Evolutionary conservation across 1,140 invertebrate genomes (phyloP), one percentile per base, ranked within the genome.

Genomic region (Elysia chlorotica): DNA sequence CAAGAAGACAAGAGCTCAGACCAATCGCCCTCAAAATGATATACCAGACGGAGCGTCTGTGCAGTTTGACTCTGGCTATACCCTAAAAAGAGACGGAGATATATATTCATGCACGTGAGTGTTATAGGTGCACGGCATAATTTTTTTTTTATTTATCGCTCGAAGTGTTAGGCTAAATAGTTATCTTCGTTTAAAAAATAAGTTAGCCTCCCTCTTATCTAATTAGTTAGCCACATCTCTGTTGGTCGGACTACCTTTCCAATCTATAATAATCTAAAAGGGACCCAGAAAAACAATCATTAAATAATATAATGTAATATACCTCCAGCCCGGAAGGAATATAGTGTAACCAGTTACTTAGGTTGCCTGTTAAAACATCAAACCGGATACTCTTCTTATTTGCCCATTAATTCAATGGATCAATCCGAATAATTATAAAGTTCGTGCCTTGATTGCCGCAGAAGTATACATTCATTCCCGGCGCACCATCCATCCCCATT

Each of bases 21-120:
- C 68, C 17, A 73, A 71, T 0, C 74, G 71, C 65, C 72, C 80
- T 38, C 36, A 76, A 10, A 77, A 80, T 59, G 75, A 74, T 21
- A 35, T 85, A 17, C 77, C 79, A 31, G 79, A 81, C 59, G 81
- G 79, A 6, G 82, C 77, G 19, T 66, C 78, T 33, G 79, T 82
- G 4, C 62, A 77, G 37, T 73, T 82, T 35, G 59, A 72, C 30
- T 75, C 78, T 28, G 80, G 80, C 30, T 81, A 73, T 30, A 79
- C 38, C 21, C 65, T 85, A 0, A 81, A 80, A 62, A 79, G 81
- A 70, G 74, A 74, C 6, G 82, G 79, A 17, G 82, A 82, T 68
- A 72, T 79, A 28, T 85, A 78, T 72, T 73, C 75, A 5, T 85
- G 83, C 82, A 76, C 79, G 83, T 85, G 78, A 76, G 83, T 79